Base-by-base conservation (phyloP, 2,888 invertebrate species). In the Pasiphila rectangulata region DNA sequence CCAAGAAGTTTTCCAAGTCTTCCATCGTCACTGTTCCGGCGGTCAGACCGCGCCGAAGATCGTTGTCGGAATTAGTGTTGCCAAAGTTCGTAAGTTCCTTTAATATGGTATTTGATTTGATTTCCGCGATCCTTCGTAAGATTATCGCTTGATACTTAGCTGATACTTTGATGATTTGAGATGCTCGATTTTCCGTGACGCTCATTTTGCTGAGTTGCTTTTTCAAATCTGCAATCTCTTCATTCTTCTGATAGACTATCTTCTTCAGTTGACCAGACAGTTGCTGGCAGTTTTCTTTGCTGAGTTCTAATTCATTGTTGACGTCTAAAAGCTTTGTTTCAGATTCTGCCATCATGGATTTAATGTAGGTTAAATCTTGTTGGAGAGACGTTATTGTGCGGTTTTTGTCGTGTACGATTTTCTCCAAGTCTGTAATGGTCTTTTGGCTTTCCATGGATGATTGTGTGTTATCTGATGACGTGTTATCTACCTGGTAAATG, bases 111-210 rank as follows among this genome's bases (percentile, higher is more conserved):
- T 79, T 85, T 1, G 76, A 75, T 53, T 87, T 87, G 16, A 87
- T 83, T 63, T 88, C 88, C 0, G 85, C 82, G 12, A 88, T 79
- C 46, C 86, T 73, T 54, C 80, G 81, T 4, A 84, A 61, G 61
- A 88, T 88, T 38, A 88, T 86, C 4, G 84, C 79, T 55, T 87
- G 88, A 50, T 87, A 88, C 57, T 84, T 87, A 1, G 87, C 79
- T 0, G 88, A 88, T 0, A 88, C 79, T 67, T 82, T 86, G 19
- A 88, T 82, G 12, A 87, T 88, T 65, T 88, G 85, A 2, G 69
- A 73, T 3, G 86, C 86, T 38, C 84, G 71, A 34, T 74, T 86
- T 59, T 87, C 87, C 0, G 74, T 77, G 4, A 58, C 73, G 40
- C 73, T 83, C 85, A 86, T 80, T 67, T 84, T 86, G 10, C 61